phyloP scores from a whole-genome alignment of 2,797 vertebrate genomes.

The Melanotaenia parkinsoni region DNA sequence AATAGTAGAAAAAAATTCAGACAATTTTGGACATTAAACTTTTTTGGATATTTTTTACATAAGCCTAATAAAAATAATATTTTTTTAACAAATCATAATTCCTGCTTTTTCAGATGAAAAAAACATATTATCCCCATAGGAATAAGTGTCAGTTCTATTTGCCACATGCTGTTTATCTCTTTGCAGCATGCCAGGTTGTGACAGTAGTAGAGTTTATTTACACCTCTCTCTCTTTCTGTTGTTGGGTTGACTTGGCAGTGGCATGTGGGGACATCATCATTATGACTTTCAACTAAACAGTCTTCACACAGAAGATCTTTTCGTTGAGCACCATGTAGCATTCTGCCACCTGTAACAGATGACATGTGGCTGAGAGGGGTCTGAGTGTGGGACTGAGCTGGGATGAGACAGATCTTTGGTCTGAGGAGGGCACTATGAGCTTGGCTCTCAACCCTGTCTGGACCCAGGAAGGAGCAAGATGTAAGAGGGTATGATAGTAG shows the following conservation, averaged over 20 bases:
- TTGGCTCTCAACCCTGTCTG: constrained; percentile 56
- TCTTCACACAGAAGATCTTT: constrained; percentile 17
- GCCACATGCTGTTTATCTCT: no score
- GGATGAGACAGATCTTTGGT: constrained; percentile 46
- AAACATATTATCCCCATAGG: no score
- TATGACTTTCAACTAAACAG: constrained; percentile 11
- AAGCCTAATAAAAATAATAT: no score
- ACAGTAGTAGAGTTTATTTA: background rate
- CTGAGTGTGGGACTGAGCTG: constrained; percentile 45
- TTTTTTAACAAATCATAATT: background rate
- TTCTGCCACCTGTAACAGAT: constrained; percentile 33
- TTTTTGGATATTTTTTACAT: no score
- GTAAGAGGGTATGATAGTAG: constrained; percentile 47
- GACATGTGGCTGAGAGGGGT: constrained; percentile 33
- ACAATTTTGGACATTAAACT: no score
- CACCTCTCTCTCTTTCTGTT: no score
- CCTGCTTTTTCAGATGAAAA: no score
- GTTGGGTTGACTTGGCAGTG: background rate
- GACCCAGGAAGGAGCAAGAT: constrained; percentile 49
- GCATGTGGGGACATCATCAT: constrained; percentile 22
- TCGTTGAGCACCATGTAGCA: constrained; percentile 36
- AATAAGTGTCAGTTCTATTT: no score
- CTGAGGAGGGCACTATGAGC: constrained; percentile 45
- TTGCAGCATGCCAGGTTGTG: no score
- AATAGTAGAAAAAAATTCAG: no score